Evolutionary conservation across 1,140 invertebrate species (phyloP).

Genomic region (Zaprionus taronus): DNA sequence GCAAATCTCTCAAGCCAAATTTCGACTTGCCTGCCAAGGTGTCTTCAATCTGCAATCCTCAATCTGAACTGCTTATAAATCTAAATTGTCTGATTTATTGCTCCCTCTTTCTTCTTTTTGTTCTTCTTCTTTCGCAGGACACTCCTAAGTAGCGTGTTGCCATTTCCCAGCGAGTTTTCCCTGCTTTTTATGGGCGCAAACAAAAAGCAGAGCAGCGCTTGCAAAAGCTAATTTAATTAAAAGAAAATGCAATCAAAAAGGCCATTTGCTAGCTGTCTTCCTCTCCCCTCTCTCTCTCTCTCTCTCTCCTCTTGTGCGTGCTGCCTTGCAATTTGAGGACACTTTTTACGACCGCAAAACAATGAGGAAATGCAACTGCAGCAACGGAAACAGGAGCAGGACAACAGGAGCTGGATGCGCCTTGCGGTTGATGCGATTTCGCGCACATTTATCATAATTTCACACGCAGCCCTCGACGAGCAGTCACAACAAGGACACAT

Average conservation of each 20-base stretch:
- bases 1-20: not conserved
- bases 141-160: constrained; percentile 47
- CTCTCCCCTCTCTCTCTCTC: not conserved
- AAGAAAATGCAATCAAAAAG: constrained; percentile 81
- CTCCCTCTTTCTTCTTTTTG: not conserved
- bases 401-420: constrained; percentile 18
- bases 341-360: constrained; percentile 76
- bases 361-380: constrained; percentile 57
- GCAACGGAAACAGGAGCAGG: constrained; percentile 28
- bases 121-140: constrained; percentile 25
- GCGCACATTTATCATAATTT: constrained; percentile 83
- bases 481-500: constrained; percentile 52
- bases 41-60: not conserved
- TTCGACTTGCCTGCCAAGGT: not conserved
- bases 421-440: constrained; percentile 73
- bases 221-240: constrained; percentile 82
- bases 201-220: constrained; percentile 64
- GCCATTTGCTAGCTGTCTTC: constrained; percentile 51
- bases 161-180: constrained; percentile 31
- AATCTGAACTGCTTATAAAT: constrained; percentile 14
- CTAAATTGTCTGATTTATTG: constrained; percentile 40
- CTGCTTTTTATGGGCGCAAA: constrained; percentile 32
- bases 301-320: constrained; percentile 60
- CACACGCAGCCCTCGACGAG: constrained; percentile 73
- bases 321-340: constrained; percentile 68